Evolutionary conservation across 2,888 invertebrate genomes (phyloP).

Genomic region (Anthophora plumipes): DNA sequence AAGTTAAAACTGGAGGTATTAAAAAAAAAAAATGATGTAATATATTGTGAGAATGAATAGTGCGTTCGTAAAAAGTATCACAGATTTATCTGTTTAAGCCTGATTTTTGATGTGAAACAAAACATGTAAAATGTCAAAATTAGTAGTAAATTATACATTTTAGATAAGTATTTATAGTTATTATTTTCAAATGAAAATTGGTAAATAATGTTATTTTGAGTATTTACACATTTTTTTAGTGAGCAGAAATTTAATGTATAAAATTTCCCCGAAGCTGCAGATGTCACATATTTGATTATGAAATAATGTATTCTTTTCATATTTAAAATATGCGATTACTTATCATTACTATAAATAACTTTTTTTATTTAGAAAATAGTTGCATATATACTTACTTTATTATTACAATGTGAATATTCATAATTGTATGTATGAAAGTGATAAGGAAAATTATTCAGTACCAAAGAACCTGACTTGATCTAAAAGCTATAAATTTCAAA

Average conservation of each 20-base stretch:
- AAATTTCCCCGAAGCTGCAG: conserved; percentile 6
- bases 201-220: conserved; percentile 10
- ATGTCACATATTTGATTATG: conserved; percentile 37
- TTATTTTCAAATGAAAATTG: conserved; percentile 23
- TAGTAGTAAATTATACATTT: conserved; percentile 39
- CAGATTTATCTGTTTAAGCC: conserved; percentile 36
- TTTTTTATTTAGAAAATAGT: conserved; percentile 49
- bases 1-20: conserved; percentile 55
- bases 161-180: conserved; percentile 44
- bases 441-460: conserved; percentile 68
- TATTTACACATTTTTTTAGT: conserved; percentile 16
- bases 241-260: neutral
- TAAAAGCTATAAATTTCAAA: conserved; percentile 55
- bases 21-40: conserved; percentile 42
- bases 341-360: conserved; percentile 58
- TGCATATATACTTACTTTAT: conserved; percentile 56
- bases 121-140: conserved; percentile 36
- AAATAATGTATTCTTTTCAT: conserved; percentile 49
- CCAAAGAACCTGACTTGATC: conserved; percentile 72
- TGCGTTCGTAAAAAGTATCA: conserved; percentile 33
- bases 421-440: conserved; percentile 62
- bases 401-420: conserved; percentile 55
- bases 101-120: conserved; percentile 28
- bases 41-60: conserved; percentile 58
- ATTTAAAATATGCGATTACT: conserved; percentile 57